These are phyloP conservation scores for Blastomussa wellsi DNA, from an alignment of 92 coral and sea anemone species.

Conservation along the genomic window DNA sequence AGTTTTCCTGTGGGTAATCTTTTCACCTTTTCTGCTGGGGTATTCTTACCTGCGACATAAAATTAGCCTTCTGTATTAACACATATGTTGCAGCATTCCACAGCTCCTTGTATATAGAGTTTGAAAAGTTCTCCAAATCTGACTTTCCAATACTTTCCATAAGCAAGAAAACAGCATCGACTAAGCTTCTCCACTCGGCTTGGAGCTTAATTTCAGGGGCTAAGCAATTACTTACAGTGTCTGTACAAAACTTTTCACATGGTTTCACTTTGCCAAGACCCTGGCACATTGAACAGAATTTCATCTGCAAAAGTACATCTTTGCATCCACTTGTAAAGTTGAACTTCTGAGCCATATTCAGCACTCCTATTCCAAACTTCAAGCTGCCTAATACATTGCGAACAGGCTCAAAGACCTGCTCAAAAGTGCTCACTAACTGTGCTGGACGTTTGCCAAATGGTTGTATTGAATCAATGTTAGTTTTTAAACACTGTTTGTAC, in stretches of 20 bases:
- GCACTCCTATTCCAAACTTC: constrained; percentile 57
- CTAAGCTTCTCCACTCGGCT: constrained; percentile 70
- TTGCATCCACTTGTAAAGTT: constrained; percentile 79
- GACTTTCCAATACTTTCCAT: constrained; percentile 54
- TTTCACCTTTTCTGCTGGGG: too few relatives aligned
- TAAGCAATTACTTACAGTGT: constrained; percentile 75
- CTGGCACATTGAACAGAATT: constrained; percentile 79
- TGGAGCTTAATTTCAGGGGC: constrained; percentile 67
- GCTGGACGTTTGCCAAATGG: constrained; percentile 78
- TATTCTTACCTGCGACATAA: constrained; percentile 38
- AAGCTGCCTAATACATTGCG: constrained; percentile 70
- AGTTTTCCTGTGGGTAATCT: too few relatives aligned
- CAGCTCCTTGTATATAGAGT: constrained; percentile 48
- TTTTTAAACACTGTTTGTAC: constrained; percentile 80
- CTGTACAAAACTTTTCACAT: constrained; percentile 76
- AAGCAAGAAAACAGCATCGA: constrained; percentile 58
- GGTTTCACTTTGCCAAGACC: constrained; percentile 79
- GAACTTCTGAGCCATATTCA: constrained; percentile 61
- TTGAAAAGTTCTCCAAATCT: constrained; percentile 37
- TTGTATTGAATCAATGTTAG: constrained; percentile 55
- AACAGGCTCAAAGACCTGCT: constrained; percentile 68
- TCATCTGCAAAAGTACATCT: constrained; percentile 75
- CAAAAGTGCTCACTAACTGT: constrained; percentile 48
- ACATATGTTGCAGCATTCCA: constrained; percentile 65
- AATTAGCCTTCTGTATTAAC: constrained; percentile 23